These are phyloP conservation scores for Rhinichthys klamathensis DNA, from an alignment of 2,113 vertebrate species.

Conservation along the genomic window DNA sequence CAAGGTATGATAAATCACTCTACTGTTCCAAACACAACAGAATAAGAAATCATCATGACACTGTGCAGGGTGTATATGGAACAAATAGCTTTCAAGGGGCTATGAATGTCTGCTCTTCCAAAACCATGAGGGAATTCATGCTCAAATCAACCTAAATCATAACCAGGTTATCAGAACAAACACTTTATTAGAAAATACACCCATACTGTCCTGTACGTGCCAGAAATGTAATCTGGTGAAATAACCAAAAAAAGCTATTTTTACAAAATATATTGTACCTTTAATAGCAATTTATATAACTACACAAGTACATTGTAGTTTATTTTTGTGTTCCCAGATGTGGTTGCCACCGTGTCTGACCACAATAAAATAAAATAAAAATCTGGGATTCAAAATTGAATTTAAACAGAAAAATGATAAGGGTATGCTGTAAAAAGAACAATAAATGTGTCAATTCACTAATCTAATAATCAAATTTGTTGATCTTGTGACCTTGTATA, in stretches of 20 bases:
- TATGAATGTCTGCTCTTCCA: constrained; percentile 14
- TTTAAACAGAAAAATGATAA: neutral
- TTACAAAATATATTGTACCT: neutral
- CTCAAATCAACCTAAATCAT: neutral
- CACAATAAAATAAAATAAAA: neutral
- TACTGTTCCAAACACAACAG: constrained; percentile 23
- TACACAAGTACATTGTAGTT: neutral
- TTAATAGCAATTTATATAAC: neutral
- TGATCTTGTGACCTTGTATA: neutral
- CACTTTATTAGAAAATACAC: neutral
- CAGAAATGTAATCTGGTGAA: neutral
- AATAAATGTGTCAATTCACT: neutral
- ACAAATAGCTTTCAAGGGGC: neutral
- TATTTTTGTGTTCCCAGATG: neutral
- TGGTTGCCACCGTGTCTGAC: neutral
- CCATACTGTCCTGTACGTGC: neutral
- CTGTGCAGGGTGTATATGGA: neutral
- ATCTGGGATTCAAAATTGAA: neutral
- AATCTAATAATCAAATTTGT: neutral
- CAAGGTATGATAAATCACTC: constrained; percentile 16
- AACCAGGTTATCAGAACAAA: constrained; percentile 13
- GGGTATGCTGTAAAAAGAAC: neutral
- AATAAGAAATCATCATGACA: constrained; percentile 34
- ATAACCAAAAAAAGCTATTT: neutral
- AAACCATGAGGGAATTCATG: neutral